phyloP scores from a whole-genome alignment of 2,113 vertebrate genomes.

The Paraplagusia blochii region DNA sequence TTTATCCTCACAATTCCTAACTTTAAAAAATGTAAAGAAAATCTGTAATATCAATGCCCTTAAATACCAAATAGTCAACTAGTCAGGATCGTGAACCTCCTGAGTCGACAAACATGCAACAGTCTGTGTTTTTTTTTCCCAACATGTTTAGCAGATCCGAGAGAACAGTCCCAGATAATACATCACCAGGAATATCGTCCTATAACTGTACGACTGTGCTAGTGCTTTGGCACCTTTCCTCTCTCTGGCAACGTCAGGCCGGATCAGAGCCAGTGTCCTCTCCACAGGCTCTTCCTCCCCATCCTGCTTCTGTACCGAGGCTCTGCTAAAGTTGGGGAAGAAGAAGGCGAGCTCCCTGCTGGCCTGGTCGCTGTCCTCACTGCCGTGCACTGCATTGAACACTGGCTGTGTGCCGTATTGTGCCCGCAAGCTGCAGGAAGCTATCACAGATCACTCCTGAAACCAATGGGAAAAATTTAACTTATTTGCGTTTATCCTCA shows the following conservation, averaged over 20 bases:
- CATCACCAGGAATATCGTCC: too few species aligned
- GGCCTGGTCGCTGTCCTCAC: conserved; percentile 75
- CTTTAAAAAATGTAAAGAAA: too few species aligned
- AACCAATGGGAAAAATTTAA: too few species aligned
- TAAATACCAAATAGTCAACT: too few species aligned
- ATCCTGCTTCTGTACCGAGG: conserved; percentile 48
- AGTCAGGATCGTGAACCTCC: too few species aligned
- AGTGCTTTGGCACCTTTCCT: conserved; percentile 69
- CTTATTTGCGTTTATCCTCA: too few species aligned
- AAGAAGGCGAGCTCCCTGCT: conserved; percentile 82
- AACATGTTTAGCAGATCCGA: not conserved
- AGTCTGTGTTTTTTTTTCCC: too few species aligned
- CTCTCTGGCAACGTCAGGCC: conserved; percentile 70
- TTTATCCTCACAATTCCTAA: too few species aligned
- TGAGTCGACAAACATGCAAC: too few species aligned
- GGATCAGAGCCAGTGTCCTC: conserved; percentile 78
- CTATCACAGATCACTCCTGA: too few species aligned
- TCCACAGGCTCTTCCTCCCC: conserved; percentile 67
- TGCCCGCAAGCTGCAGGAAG: conserved; percentile 79
- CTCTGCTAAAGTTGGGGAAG: conserved; percentile 78
- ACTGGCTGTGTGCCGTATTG: conserved; percentile 82
- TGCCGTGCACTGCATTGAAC: conserved; percentile 83
- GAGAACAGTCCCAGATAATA: not conserved
- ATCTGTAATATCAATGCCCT: too few species aligned
- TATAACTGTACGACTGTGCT: conserved; percentile 13